Base-by-base conservation (phyloP, 1,140 invertebrate species). In the Radopholus similis region DNA sequence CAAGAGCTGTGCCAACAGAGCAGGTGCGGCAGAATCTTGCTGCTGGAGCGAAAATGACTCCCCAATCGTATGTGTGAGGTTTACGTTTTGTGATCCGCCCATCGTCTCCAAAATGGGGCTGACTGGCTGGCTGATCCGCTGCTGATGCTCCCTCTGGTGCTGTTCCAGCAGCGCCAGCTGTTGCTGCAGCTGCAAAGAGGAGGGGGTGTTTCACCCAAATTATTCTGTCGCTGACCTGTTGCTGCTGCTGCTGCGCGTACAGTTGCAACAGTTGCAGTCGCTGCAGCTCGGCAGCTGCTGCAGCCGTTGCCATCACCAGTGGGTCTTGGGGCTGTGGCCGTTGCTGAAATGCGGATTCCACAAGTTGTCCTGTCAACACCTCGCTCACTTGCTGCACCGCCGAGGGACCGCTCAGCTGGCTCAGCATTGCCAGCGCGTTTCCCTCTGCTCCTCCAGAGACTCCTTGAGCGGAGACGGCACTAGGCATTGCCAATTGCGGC, bases 231-330 rank as follows among this genome's bases (percentile, higher is more conserved):
- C 9, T 51, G 21, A 51, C 47, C 47, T 51, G 47, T 15, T 51
- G 47, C 40, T 62, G 58, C 30, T 62, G 58, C 18, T 62, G 58
- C 4, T 62, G 58, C 21, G 58, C 58, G 32, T 62, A 62, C 49
- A 62, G 32, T 40, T 62, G 58, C 3, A 62, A 34, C 38, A 62
- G 34, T 18, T 62, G 58, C 42, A 62, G n/a, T 11, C 40, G 58
- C 30, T 62, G 58, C 21, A 62, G 18, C 32, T 62, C 58, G 18
- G 58, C 58, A 18, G 58, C 26, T 30, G 58, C 58, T n/a, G 58
- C 58, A 6, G 58, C 58, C 4, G 47, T 28, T 47, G 58, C 58
- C 42, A 34, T 32, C 0, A 40, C 58, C 49, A 62, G 44, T n/a
- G 30, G 15, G 44, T 28, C n/a, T 47, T 40, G 57, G 5, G 28